Evolutionary conservation across 53 echinoderm and acorn worm species (phyloP).

Genomic region (Crossaster papposus): DNA sequence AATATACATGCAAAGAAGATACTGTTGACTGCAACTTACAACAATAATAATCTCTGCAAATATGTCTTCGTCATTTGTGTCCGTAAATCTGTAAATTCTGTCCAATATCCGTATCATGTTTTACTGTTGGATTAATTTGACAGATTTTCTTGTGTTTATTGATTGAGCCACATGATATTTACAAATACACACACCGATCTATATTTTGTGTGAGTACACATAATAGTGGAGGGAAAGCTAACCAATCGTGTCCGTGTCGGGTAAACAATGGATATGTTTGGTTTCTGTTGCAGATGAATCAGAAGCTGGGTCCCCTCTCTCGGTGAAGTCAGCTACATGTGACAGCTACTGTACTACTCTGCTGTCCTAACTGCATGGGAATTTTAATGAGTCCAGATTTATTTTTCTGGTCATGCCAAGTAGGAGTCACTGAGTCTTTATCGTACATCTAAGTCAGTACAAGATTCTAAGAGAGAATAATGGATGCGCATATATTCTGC

Average conservation of each 20-base stretch:
- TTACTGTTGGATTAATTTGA: neutral
- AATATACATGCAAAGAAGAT: too few relatives aligned
- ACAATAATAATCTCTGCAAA: too few relatives aligned
- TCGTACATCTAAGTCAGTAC: neutral
- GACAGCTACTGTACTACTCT: neutral
- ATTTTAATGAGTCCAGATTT: slow-evolving; percentile 40
- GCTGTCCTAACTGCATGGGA: slow-evolving; percentile 11
- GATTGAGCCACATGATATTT: neutral
- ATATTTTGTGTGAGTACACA: neutral
- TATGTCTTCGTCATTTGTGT: too few relatives aligned
- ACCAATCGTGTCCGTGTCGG: neutral
- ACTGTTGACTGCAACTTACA: too few relatives aligned
- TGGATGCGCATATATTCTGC: slow-evolving; percentile 8
- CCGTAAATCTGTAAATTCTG: too few relatives aligned
- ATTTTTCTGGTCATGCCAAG: neutral
- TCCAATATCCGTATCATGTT: neutral
- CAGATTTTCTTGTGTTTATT: neutral
- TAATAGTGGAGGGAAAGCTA: neutral
- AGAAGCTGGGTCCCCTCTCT: neutral
- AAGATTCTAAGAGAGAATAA: neutral
- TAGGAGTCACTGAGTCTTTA: neutral
- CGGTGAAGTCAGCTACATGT: neutral
- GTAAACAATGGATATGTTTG: neutral
- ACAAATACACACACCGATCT: neutral
- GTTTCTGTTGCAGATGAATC: neutral